Evolutionary conservation across 2,797 vertebrate species (phyloP).

Genomic region (Pseudochirops corinnae): DNA sequence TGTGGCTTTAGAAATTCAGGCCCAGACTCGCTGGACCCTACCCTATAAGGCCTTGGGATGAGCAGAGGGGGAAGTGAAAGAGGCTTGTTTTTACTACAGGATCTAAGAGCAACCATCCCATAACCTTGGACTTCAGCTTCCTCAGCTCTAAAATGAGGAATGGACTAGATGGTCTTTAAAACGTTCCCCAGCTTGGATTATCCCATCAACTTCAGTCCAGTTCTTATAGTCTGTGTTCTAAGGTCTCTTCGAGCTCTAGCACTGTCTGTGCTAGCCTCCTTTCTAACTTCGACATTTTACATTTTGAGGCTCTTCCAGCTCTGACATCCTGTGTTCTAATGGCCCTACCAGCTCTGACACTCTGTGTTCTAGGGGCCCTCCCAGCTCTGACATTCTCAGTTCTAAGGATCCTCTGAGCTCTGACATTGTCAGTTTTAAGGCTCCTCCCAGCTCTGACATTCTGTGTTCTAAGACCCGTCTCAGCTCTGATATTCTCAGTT

Average conservation of each 20-base stretch:
- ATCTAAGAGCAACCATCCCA: background rate
- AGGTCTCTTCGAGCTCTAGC: too few species aligned
- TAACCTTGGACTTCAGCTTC: background rate
- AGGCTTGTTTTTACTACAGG: background rate
- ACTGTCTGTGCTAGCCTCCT: too few species aligned
- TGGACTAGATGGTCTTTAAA: background rate
- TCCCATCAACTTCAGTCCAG: background rate
- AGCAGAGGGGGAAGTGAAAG: background rate
- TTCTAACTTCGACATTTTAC: too few species aligned
- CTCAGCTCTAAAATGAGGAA: background rate
- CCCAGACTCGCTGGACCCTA: background rate
- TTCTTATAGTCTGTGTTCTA: background rate
- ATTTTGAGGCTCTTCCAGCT: too few species aligned
- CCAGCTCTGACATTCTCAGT: background rate
- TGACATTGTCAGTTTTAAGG: background rate
- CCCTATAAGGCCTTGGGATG: background rate
- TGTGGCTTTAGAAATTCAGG: background rate
- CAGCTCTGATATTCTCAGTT: background rate
- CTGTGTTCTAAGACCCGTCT: rapidly evolving
- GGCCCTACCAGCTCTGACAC: background rate
- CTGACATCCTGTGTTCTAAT: too few species aligned
- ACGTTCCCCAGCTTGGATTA: background rate
- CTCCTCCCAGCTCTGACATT: background rate
- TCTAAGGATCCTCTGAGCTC: background rate
- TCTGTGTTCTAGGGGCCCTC: background rate